Evolutionary conservation across 2,888 invertebrate genomes (phyloP).

Genomic region (Acronicta aceris): DNA sequence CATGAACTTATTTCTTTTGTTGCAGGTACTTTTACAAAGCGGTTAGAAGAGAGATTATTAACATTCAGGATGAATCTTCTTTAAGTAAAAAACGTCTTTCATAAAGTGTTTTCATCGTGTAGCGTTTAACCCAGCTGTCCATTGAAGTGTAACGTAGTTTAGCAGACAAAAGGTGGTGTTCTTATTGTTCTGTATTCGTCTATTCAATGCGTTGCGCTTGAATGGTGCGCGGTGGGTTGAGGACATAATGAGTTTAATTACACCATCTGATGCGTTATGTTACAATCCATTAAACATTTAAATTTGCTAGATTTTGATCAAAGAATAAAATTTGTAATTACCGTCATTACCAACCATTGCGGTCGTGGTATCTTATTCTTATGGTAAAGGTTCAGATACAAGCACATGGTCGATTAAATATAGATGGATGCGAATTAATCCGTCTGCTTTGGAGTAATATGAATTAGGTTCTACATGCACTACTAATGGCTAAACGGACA

Average conservation of each 20-base stretch:
- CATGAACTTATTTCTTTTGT: slow-evolving; percentile 46
- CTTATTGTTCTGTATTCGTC: slow-evolving; percentile 34
- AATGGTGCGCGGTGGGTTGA: slow-evolving; percentile 16
- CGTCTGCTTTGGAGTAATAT: no score
- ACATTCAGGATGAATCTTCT: slow-evolving; percentile 5
- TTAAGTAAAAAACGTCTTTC: slow-evolving; percentile 27
- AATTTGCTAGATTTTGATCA: not conserved
- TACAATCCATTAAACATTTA: slow-evolving; percentile 19
- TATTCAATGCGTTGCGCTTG: slow-evolving; percentile 32
- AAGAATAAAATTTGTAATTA: no score
- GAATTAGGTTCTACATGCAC: no score
- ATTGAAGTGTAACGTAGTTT: slow-evolving; percentile 35
- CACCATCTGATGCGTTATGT: slow-evolving; percentile 10
- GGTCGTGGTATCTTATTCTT: no score
- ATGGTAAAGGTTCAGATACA: no score
- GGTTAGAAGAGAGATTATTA: slow-evolving; percentile 1
- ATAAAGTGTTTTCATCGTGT: not conserved
- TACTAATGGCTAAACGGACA: no score
- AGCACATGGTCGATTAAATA: no score
- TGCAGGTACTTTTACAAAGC: slow-evolving; percentile 56
- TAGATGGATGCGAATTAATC: no score
- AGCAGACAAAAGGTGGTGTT: slow-evolving; percentile 27
- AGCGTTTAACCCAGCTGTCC: slow-evolving; percentile 25
- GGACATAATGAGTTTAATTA: slow-evolving; percentile 35
- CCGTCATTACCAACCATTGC: no score